phyloP scores from a whole-genome alignment of 2,797 vertebrate genomes.

The Schizopygopsis malacanthus region DNA sequence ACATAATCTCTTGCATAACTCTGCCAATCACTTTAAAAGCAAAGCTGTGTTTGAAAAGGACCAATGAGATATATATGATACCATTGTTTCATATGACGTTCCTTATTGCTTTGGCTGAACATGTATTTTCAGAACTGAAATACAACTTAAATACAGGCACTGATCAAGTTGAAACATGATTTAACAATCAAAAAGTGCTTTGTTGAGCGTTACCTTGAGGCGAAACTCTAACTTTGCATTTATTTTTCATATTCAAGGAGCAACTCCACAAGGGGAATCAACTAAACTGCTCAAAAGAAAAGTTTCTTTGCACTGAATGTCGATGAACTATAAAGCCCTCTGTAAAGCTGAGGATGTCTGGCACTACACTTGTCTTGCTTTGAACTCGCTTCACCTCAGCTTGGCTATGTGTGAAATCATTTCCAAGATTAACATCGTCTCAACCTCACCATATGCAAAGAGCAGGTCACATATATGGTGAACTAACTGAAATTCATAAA shows the following conservation, averaged over 20 bases:
- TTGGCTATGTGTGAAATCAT: constrained; percentile 14
- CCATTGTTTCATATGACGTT: not conserved
- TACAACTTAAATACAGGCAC: constrained; percentile 49
- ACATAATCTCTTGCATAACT: constrained; percentile 10
- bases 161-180: constrained; percentile 40
- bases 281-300: constrained; percentile 46
- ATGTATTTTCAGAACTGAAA: not conserved
- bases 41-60: not conserved
- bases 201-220: constrained; percentile 54
- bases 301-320: constrained; percentile 53
- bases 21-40: not conserved
- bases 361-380: constrained; percentile 46
- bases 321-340: constrained; percentile 57
- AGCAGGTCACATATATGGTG: constrained; percentile 18
- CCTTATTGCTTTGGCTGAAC: not conserved
- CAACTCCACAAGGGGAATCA: constrained; percentile 52
- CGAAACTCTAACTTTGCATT: constrained; percentile 55
- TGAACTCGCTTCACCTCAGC: constrained; percentile 23
- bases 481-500: constrained; percentile 37
- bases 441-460: not conserved
- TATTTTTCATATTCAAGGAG: constrained; percentile 48
- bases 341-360: constrained; percentile 28
- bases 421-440: constrained; percentile 15
- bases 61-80: not conserved
- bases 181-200: constrained; percentile 53